phyloP scores from a whole-genome alignment of 1,140 invertebrate species.

The Thalassaphorura encarpata region DNA sequence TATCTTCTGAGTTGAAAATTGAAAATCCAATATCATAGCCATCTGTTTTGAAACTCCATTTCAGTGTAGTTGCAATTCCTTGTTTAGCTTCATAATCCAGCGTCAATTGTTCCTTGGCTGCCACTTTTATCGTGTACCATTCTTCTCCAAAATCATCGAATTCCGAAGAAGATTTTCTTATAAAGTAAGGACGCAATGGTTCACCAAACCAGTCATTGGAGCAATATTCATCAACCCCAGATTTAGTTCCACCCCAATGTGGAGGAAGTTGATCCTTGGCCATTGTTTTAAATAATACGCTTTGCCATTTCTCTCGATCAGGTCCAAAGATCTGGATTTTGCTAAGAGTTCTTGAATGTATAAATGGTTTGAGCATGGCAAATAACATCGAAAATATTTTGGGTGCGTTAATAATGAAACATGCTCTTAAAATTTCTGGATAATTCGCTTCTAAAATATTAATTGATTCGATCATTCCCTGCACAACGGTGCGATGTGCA shows the following conservation, averaged over 20 bases:
- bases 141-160: conserved; percentile 4
- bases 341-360: conserved; percentile 4
- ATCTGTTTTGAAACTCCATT: not conserved
- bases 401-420: conserved; percentile 3
- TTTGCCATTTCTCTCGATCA: conserved; percentile 11
- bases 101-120: not conserved
- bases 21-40: conserved; percentile 1
- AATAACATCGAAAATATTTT: conserved; percentile 7
- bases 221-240: conserved; percentile 2
- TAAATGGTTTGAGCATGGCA: conserved; percentile 9
- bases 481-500: not conserved
- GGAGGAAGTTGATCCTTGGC: conserved; percentile 9
- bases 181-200: not conserved
- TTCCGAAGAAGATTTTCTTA: not conserved
- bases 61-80: not conserved
- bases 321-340: conserved; percentile 16
- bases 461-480: not conserved
- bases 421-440: conserved; percentile 6
- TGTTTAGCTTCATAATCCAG: not conserved
- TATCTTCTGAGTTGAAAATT: not conserved
- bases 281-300: not conserved
- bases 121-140: conserved; percentile 2
- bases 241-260: conserved; percentile 10
- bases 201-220: not conserved
- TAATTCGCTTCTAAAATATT: conserved; percentile 4